These are phyloP conservation scores for Drosophila anomalata DNA, from an alignment of 2,888 invertebrate genomes.

Conservation along the genomic window DNA sequence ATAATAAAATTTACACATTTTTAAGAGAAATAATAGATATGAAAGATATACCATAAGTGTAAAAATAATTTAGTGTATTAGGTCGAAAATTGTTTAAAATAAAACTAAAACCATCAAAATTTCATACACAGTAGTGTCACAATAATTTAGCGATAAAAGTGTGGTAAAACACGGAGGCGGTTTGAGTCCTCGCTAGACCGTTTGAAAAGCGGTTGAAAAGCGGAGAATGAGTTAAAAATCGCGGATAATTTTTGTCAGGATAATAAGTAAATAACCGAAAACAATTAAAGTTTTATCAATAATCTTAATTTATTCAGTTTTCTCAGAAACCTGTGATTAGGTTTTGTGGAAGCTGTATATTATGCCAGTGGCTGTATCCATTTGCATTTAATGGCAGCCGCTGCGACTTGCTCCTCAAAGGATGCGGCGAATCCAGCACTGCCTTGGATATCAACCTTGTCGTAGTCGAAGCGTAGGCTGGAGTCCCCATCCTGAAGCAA, in stretches of 20 bases:
- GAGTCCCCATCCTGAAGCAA: conserved; percentile 40
- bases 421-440: conserved; percentile 71
- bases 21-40: too few relatives aligned
- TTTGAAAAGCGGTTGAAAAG: too few relatives aligned
- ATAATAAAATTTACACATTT: too few relatives aligned
- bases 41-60: too few relatives aligned
- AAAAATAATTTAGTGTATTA: too few relatives aligned
- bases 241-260: too few relatives aligned
- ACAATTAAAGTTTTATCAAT: background rate
- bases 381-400: conserved; percentile 81
- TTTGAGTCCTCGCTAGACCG: too few relatives aligned
- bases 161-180: background rate
- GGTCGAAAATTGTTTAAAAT: too few relatives aligned
- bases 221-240: too few relatives aligned
- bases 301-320: background rate
- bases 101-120: too few relatives aligned
- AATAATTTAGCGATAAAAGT: background rate
- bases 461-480: conserved; percentile 81
- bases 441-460: conserved; percentile 85
- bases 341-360: background rate
- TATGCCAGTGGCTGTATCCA: conserved; percentile 74
- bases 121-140: too few relatives aligned
- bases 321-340: background rate
- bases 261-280: background rate
- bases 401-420: conserved; percentile 64